These are phyloP conservation scores for Rugalucina vietnamica DNA, from an alignment of 2,888 invertebrate genomes.

Conservation along the genomic window DNA sequence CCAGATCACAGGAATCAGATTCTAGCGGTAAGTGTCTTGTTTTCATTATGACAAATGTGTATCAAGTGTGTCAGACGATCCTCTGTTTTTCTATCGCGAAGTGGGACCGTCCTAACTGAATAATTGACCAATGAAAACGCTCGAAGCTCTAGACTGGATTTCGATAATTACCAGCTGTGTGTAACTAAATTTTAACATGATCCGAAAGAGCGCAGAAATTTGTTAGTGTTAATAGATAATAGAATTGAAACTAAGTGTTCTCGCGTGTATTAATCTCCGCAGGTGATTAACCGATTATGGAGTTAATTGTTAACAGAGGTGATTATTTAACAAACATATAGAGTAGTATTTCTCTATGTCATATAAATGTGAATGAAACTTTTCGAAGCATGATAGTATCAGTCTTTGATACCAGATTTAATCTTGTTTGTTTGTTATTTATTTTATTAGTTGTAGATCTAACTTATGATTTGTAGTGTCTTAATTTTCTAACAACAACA, in stretches of 20 bases:
- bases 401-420: too few relatives aligned
- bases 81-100: conserved; percentile 18
- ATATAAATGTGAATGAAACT: too few relatives aligned
- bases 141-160: conserved; percentile 44
- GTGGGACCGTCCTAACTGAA: conserved; percentile 59
- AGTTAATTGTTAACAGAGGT: conserved; percentile 60
- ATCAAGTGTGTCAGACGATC: neutral
- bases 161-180: conserved; percentile 58
- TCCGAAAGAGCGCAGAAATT: conserved; percentile 54
- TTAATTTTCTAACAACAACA: too few relatives aligned
- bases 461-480: too few relatives aligned
- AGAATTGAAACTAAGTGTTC: neutral
- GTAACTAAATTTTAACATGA: conserved; percentile 63
- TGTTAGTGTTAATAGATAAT: conserved; percentile 49
- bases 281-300: conserved; percentile 36
- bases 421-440: too few relatives aligned
- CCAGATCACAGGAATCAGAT: conserved; percentile 74
- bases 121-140: conserved; percentile 53
- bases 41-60: conserved; percentile 17
- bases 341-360: neutral
- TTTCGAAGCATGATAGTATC: too few relatives aligned
- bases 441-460: too few relatives aligned
- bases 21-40: conserved; percentile 71
- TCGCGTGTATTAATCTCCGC: conserved; percentile 41
- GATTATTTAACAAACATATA: too few relatives aligned